A percentile compares a stretch with the other conserved stretches of the same genome.
Conservation (phyloP, 2,888 invertebrate genomes). For the Mellilla xanthometata region DNA sequence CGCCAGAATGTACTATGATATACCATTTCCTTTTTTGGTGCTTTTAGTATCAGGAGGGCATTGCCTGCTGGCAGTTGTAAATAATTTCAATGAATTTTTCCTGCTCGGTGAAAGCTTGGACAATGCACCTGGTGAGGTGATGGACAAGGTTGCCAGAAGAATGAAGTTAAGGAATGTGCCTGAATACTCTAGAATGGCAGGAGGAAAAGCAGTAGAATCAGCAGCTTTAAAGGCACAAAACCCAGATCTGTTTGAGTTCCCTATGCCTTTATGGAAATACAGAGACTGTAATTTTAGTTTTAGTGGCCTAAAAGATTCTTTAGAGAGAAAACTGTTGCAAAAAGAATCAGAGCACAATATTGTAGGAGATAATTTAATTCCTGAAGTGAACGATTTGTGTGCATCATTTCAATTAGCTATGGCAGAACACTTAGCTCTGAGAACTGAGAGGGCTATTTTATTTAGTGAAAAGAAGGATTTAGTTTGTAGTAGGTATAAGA, state of each 20-base stretch:
- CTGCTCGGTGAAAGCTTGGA: constrained; percentile 91
- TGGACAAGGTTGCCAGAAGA: constrained; percentile 95
- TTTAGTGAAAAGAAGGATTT: constrained; percentile 85
- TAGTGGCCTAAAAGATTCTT: constrained; percentile 88
- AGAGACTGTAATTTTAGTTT: constrained; percentile 96
- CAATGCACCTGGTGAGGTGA: constrained; percentile 95
- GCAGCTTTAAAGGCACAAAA: constrained; percentile 87
- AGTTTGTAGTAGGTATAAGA: constrained; percentile 76
- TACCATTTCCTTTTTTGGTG: constrained; percentile 94
- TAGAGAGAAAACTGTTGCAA: constrained; percentile 73
- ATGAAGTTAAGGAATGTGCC: constrained; percentile 91
- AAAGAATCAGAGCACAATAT: constrained; percentile 82
- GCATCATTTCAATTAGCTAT: constrained; percentile 90
- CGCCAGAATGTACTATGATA: constrained; percentile 86
- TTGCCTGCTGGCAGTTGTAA: constrained; percentile 89
- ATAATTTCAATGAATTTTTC: constrained; percentile 88
- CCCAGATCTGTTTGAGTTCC: constrained; percentile 85
- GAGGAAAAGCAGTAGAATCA: constrained; percentile 93
- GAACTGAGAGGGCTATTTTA: constrained; percentile 92
- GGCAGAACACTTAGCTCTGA: constrained; percentile 90
- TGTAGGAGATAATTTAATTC: constrained; percentile 87
- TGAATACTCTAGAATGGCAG: constrained; percentile 87
- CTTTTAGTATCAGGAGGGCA: constrained; percentile 97
- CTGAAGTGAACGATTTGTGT: constrained; percentile 91
- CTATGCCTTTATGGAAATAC: constrained; percentile 83